Evolutionary conservation across 2,888 invertebrate species (phyloP), one percentile per base, ranked within the genome.

Genomic region (Opisthograptis luteolata): DNA sequence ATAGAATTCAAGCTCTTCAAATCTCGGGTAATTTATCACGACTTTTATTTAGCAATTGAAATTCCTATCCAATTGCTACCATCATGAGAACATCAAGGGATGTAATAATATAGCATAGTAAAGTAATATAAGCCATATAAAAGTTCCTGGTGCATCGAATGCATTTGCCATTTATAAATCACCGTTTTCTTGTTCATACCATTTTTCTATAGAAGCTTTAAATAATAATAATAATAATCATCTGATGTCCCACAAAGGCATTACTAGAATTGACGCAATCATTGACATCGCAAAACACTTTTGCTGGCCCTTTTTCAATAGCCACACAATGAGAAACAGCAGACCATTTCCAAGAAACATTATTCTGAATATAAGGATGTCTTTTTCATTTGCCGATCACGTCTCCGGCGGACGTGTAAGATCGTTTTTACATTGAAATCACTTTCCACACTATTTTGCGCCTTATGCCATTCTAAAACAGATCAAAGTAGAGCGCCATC

Each of bases 331-430:
- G 48, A 56, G 57, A 66, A 68, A 68, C 47, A 49, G 32, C 47
- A 36, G 46, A 37, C 41, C 22, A 55, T 61, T 64, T 62, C 62
- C 30, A 51, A 66, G 66, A 68, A 68, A 58, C 62, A 47, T 58
- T 53, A 63, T 60, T 67, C 62, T 42, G 60, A 65, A 62, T 64
- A 57, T 61, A 68, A 62, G 66, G 64, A 74, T 64, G 65, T 66
- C 69, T 64, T 60, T 65, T 73, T 66, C 59, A 64, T 65, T 70
- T 68, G 64, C 70, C 59, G 68, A 66, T 70, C 76, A 75, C 75
- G 74, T 73, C 68, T 52, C 45, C 41, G 49, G 30, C 35, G 58
- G 50, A 66, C 64, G 60, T 62, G 62, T 63, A 60, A 71, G 47
- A 64, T 64, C 41, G 59, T 65, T 69, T 67, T 60, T 68, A 60